Percentiles rank a stretch among this genome's conserved stretches.
Evolutionary conservation across 2,888 invertebrate genomes (phyloP).

Genomic region (Xestia sexstrigata): DNA sequence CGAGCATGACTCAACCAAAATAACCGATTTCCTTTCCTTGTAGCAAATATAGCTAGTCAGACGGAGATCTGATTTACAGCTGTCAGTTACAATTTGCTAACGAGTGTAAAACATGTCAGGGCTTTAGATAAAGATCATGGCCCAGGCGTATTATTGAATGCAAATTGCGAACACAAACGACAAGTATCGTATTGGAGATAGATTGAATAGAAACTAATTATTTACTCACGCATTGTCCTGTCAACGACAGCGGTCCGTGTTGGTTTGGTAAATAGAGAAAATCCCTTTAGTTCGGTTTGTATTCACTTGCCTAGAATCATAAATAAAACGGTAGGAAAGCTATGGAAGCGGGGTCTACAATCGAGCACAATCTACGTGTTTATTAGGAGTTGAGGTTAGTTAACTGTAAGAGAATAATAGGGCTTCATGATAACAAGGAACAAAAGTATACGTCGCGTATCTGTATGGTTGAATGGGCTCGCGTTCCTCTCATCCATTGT

Average conservation of each 20-base stretch:
- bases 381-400: constrained; percentile 28
- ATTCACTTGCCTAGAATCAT: constrained; percentile 62
- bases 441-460: constrained; percentile 63
- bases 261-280: constrained; percentile 73
- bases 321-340: constrained; percentile 60
- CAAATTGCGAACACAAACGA: constrained; percentile 81
- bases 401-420: constrained; percentile 45
- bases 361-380: constrained; percentile 23
- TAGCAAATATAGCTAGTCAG: constrained; percentile 62
- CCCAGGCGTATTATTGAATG: constrained; percentile 84
- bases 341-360: constrained; percentile 42
- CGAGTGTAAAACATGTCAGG: constrained; percentile 85
- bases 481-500: constrained; percentile 76
- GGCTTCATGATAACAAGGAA: constrained; percentile 29
- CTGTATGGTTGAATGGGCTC: constrained; percentile 76
- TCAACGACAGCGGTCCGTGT: constrained; percentile 71
- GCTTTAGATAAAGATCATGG: constrained; percentile 84
- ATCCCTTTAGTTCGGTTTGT: constrained; percentile 66
- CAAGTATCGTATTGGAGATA: constrained; percentile 74
- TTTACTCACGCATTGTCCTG: constrained; percentile 84
- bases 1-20: constrained; percentile 50
- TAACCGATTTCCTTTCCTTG: constrained; percentile 70
- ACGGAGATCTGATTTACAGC: constrained; percentile 81
- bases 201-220: constrained; percentile 82
- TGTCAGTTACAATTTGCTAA: constrained; percentile 88